These are phyloP conservation scores for Platyrinchus mystaceus DNA, from an alignment of 2,797 vertebrate genomes.

Conservation along the genomic window DNA sequence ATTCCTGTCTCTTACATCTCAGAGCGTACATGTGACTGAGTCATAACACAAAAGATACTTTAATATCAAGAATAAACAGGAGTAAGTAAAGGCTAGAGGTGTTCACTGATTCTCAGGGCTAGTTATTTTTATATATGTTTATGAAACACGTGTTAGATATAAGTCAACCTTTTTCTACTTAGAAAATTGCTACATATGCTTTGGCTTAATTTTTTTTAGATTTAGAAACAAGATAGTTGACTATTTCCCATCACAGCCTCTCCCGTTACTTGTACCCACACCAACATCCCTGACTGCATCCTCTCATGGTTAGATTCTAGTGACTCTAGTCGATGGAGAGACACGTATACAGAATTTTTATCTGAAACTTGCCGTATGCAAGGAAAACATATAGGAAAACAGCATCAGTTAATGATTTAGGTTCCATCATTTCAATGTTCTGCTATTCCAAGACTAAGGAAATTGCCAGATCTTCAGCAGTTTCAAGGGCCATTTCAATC, in stretches of 20 bases:
- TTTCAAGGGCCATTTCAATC: not conserved
- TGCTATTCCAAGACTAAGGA: not conserved
- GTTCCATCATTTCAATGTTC: not conserved
- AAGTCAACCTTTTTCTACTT: constrained; percentile 16
- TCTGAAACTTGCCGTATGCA: not conserved
- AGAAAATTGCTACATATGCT: not conserved
- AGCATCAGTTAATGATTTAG: not conserved
- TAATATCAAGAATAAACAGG: constrained; percentile 48
- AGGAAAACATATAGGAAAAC: not conserved
- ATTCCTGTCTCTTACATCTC: not conserved
- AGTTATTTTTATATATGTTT: constrained; percentile 16
- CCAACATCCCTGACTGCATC: not conserved
- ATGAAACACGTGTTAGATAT: not conserved
- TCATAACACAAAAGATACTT: constrained; percentile 43
- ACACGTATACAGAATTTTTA: not conserved
- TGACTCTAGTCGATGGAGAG: not conserved
- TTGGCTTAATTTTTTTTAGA: not conserved
- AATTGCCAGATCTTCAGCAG: not conserved
- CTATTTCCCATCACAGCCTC: not conserved
- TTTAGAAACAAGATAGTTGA: not conserved
- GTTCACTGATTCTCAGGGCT: constrained; percentile 39
- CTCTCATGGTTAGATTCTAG: not conserved
- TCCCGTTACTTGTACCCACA: not conserved
- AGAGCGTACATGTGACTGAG: not conserved
- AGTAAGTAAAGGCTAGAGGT: constrained; percentile 39